Evolutionary conservation across 2,797 vertebrate genomes (phyloP).

Genomic region (Ctenochaetus hawaiiensis): DNA sequence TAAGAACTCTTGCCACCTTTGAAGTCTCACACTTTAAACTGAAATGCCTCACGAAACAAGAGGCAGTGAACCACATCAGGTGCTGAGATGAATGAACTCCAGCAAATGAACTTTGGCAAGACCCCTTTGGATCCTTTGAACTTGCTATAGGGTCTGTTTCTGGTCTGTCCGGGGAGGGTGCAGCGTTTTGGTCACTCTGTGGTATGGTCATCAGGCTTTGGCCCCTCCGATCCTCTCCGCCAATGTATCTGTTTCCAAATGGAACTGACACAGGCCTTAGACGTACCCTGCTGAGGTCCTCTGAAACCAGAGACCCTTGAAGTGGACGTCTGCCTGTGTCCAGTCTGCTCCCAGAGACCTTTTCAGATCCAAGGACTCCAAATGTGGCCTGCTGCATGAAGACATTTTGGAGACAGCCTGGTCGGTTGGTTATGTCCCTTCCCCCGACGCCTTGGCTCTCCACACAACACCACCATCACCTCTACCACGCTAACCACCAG

Average conservation of each 20-base stretch:
- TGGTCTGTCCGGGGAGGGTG: conserved; percentile 74
- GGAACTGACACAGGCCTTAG: conserved; percentile 83
- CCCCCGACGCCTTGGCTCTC: conserved; percentile 58
- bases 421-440: conserved; percentile 74
- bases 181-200: conserved; percentile 73
- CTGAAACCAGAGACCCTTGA: conserved; percentile 99
- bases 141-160: conserved; percentile 82
- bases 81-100: conserved; percentile 80
- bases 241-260: conserved; percentile 90
- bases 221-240: conserved; percentile 77
- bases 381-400: conserved; percentile 89
- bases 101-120: conserved; percentile 80
- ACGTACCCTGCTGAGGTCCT: conserved; percentile 94
- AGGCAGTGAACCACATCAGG: conserved; percentile 73
- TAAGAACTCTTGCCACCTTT: conserved; percentile 62
- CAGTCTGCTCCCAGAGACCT: conserved; percentile 85
- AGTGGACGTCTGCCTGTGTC: conserved; percentile 94
- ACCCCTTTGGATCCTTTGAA: conserved; percentile 81
- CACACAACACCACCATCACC: conserved; percentile 54
- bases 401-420: conserved; percentile 84
- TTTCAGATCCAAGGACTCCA: conserved; percentile 83
- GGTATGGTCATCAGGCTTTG: conserved; percentile 81
- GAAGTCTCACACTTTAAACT: conserved; percentile 70
- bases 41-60: conserved; percentile 63
- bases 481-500: conserved; percentile 70